Evolutionary conservation across 2,888 invertebrate species (phyloP).

Genomic region (Thysanoteuthis rhombus): DNA sequence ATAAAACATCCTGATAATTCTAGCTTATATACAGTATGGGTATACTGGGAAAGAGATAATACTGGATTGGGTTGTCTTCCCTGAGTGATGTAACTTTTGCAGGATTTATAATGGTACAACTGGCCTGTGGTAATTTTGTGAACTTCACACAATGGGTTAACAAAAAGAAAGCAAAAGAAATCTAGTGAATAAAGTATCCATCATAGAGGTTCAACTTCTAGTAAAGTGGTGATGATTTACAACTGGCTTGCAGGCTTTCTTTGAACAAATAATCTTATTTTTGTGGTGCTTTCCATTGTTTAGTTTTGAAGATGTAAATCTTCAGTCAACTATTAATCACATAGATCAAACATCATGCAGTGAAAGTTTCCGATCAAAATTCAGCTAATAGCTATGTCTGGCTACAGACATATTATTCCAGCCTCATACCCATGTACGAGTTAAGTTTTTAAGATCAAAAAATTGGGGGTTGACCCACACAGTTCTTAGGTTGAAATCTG

Average conservation of each 20-base stretch:
- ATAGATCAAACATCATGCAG: no score
- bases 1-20: neutral
- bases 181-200: neutral
- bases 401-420: no score
- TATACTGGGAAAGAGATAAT: neutral
- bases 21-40: neutral
- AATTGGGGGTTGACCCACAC: no score
- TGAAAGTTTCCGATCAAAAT: no score
- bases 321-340: no score
- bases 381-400: no score
- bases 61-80: neutral
- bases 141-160: neutral
- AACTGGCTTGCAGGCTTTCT: neutral
- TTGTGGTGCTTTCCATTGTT: neutral
- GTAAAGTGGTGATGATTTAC: neutral
- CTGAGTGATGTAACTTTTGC: neutral
- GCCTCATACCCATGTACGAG: no score
- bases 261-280: neutral
- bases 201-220: neutral
- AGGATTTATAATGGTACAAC: neutral
- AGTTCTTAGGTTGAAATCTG: no score
- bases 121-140: neutral
- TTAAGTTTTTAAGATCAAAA: no score
- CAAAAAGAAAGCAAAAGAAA: neutral
- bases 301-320: neutral